These are phyloP conservation scores for Chrysomela aeneicollis DNA, from an alignment of 2,888 invertebrate species.

Conservation along the genomic window DNA sequence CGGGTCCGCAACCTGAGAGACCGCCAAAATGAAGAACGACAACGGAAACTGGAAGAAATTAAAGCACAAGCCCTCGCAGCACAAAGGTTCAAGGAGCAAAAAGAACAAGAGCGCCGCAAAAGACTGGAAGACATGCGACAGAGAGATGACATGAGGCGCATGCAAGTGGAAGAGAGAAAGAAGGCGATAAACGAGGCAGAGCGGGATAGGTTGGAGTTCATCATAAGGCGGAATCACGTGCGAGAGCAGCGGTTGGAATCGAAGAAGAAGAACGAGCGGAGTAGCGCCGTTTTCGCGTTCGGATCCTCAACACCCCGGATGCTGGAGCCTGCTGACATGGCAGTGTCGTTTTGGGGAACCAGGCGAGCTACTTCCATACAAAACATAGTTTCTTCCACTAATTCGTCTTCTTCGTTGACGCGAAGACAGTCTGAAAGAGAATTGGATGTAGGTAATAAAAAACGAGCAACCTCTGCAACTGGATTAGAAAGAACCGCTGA, in stretches of 20 bases:
- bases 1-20: conserved; percentile 81
- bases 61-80: conserved; percentile 88
- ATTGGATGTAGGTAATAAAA: conserved; percentile 76
- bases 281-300: conserved; percentile 83
- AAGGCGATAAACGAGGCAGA: conserved; percentile 90
- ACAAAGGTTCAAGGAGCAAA: conserved; percentile 88
- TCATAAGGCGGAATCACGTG: conserved; percentile 79
- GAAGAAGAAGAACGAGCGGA: conserved; percentile 79
- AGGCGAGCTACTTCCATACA: conserved; percentile 90
- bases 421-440: conserved; percentile 87
- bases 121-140: conserved; percentile 84
- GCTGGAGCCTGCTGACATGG: conserved; percentile 82
- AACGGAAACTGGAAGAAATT: conserved; percentile 87
- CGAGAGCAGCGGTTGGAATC: conserved; percentile 69
- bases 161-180: conserved; percentile 86
- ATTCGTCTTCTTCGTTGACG: conserved; percentile 67
- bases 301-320: conserved; percentile 91
- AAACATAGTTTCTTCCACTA: conserved; percentile 81
- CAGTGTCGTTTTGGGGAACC: conserved; percentile 84
- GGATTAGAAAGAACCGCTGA: conserved; percentile 73
- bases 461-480: conserved; percentile 77
- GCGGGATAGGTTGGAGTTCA: conserved; percentile 84
- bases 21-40: conserved; percentile 88
- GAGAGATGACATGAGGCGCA: conserved; percentile 76
- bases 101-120: conserved; percentile 83